These are phyloP conservation scores for Clarias magur DNA, from an alignment of 2,113 vertebrate genomes.

Conservation along the genomic window DNA sequence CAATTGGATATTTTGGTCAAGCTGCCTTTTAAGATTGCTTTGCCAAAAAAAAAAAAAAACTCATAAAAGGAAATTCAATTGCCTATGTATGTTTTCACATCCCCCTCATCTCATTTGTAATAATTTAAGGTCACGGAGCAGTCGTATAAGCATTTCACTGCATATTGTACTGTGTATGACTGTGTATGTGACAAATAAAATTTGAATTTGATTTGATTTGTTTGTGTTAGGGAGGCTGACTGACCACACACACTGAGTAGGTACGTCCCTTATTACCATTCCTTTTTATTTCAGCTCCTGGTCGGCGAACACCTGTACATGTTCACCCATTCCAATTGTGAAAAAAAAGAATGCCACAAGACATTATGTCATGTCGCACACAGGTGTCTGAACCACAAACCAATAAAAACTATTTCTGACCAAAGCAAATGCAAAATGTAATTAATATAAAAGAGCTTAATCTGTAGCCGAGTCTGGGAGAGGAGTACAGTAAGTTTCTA, in stretches of 20 bases:
- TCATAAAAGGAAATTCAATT: background rate
- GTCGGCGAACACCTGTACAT: constrained; percentile 42
- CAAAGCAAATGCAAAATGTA: background rate
- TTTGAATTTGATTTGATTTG: too few relatives aligned
- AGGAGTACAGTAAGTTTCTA: background rate
- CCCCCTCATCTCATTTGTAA: too few relatives aligned
- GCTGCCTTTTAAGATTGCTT: background rate
- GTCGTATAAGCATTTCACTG: too few relatives aligned
- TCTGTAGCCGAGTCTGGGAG: background rate
- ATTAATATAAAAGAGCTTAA: background rate
- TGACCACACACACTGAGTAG: constrained; percentile 52
- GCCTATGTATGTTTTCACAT: too few relatives aligned
- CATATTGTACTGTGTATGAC: too few relatives aligned
- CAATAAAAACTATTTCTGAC: background rate
- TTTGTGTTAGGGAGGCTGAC: constrained; percentile 38
- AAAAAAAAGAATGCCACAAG: constrained; percentile 7
- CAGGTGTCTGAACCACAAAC: constrained; percentile 30
- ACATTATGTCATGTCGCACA: constrained; percentile 14
- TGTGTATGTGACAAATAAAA: too few relatives aligned
- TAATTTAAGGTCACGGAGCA: too few relatives aligned
- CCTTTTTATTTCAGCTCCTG: constrained; percentile 26
- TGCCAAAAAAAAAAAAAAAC: background rate
- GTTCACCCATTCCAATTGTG: constrained; percentile 38
- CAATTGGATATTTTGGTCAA: background rate
- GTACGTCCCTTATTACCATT: constrained; percentile 45